Conservation (phyloP, 2,888 invertebrate genomes). For the Mechanitis messenoides region DNA sequence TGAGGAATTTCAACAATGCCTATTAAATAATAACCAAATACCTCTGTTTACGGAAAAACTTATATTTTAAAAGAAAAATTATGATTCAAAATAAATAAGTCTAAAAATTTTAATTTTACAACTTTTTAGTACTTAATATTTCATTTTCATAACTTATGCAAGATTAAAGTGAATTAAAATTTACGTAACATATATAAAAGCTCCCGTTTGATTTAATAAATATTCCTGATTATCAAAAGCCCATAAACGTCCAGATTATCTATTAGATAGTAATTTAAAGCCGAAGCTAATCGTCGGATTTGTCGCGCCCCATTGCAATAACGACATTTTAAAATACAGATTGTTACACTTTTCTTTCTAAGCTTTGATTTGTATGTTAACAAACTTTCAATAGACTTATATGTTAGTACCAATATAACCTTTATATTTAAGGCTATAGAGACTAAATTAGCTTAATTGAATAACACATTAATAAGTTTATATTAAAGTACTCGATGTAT, state of each 20-base stretch:
- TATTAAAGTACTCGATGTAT: constrained; percentile 14
- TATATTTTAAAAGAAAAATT: too few species aligned
- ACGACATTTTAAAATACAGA: constrained; percentile 50
- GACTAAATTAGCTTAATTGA: constrained; percentile 8
- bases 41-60: too few species aligned
- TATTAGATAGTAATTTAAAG: constrained; percentile 60
- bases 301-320: constrained; percentile 57
- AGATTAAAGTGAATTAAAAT: not conserved
- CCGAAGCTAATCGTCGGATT: constrained; percentile 56
- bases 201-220: constrained; percentile 18
- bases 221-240: constrained; percentile 20
- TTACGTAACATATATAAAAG: constrained; percentile 3
- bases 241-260: constrained; percentile 35
- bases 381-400: constrained; percentile 26
- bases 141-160: not conserved
- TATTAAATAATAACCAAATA: too few species aligned
- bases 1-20: constrained; percentile 6
- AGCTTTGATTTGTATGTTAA: constrained; percentile 47
- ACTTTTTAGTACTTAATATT: not conserved
- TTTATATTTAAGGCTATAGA: constrained; percentile 17
- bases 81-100: too few species aligned
- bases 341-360: constrained; percentile 60
- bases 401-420: constrained; percentile 1
- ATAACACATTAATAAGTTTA: not conserved
- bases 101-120: too few species aligned